Evolutionary conservation across 1,140 invertebrate genomes (phyloP).

Genomic region (Trinorchestia longiramus): DNA sequence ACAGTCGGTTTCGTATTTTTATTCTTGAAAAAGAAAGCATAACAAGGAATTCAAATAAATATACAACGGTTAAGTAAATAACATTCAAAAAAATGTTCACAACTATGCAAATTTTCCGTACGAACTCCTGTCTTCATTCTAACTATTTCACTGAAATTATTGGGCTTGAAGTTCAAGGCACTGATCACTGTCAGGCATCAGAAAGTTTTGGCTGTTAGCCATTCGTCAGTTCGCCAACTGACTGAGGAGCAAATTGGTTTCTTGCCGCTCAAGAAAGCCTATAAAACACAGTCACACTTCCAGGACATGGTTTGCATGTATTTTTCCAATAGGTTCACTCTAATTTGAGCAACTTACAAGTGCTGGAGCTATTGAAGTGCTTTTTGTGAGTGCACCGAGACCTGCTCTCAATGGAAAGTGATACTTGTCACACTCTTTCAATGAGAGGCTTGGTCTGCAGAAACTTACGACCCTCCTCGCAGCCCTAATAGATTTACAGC

Average conservation of each 20-base stretch:
- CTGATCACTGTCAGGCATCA: not conserved
- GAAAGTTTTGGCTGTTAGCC: not conserved
- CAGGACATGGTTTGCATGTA: not conserved
- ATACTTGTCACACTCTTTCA: conserved; percentile 19
- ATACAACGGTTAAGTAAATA: not conserved
- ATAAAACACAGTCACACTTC: not conserved
- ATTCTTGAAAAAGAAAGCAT: not conserved
- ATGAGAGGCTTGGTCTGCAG: not conserved
- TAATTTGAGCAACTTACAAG: conserved; percentile 37
- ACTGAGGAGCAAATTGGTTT: not conserved
- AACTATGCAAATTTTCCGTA: not conserved
- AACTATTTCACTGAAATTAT: not conserved
- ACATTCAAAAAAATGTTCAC: not conserved
- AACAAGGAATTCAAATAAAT: not conserved
- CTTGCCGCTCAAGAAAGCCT: not conserved
- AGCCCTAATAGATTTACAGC: conserved; percentile 9
- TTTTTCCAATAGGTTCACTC: not conserved
- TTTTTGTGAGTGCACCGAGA: not conserved
- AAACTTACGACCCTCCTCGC: conserved; percentile 1
- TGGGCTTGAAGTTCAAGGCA: not conserved
- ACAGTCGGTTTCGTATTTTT: too few relatives aligned
- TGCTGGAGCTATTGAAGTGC: not conserved
- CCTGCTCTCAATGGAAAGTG: not conserved
- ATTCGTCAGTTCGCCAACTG: not conserved
- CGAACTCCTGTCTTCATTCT: not conserved